A percentile compares a stretch with the other conserved stretches of the same genome.
Evolutionary conservation across 2,888 invertebrate genomes (phyloP).

Genomic region (Rhodophaea formosa): DNA sequence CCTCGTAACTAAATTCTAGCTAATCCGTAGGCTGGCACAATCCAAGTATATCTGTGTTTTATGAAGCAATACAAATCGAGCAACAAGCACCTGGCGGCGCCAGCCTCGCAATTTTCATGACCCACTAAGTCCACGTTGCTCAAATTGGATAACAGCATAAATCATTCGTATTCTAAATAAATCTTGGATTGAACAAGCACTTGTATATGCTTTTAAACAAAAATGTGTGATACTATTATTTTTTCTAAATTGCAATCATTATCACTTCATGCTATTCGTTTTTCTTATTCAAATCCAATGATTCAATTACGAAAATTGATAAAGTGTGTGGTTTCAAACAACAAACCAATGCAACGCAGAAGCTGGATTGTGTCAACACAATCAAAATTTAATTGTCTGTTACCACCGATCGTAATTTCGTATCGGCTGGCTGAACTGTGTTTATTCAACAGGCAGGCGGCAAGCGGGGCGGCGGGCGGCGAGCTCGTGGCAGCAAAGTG

Average conservation of each 20-base stretch:
- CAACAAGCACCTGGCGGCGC: conserved; percentile 46
- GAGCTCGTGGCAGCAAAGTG: conserved; percentile 36
- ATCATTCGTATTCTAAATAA: conserved; percentile 29
- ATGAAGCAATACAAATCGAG: conserved; percentile 45
- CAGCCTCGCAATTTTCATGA: conserved; percentile 55
- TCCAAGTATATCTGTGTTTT: conserved; percentile 17
- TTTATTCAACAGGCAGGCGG: conserved; percentile 47
- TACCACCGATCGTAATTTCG: conserved; percentile 15
- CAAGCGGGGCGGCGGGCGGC: conserved; percentile 42
- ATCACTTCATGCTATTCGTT: neutral
- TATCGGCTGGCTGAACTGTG: conserved; percentile 27
- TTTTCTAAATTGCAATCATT: neutral
- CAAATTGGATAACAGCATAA: conserved; percentile 46
- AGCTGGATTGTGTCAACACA: conserved; percentile 12
- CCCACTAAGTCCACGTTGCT: conserved; percentile 46
- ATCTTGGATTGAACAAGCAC: neutral
- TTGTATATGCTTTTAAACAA: neutral
- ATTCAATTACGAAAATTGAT: neutral
- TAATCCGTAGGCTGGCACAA: neutral
- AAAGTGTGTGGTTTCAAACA: neutral
- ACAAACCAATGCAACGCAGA: neutral
- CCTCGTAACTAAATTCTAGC: neutral
- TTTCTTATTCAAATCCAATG: neutral
- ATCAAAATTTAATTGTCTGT: conserved; percentile 12
- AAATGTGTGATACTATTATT: no score